A percentile compares a stretch with the other conserved stretches of the same genome.
Conservation (phyloP, 2,113 vertebrate genomes). For the Rhinogobius similis region DNA sequence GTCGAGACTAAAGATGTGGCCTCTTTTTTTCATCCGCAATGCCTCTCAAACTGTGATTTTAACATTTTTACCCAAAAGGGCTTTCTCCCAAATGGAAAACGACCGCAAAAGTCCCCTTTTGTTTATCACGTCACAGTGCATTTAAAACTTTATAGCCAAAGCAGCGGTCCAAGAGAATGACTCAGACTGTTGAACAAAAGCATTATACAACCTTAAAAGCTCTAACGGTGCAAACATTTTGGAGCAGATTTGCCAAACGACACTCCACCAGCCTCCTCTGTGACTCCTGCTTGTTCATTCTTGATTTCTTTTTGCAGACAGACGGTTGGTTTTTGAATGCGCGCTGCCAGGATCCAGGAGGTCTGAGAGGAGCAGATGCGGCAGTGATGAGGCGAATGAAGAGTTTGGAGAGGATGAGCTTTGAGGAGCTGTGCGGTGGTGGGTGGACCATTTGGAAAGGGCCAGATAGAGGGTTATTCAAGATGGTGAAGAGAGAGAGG, state of each 20-base stretch:
- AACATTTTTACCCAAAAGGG: constrained; percentile 5
- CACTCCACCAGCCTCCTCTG: constrained; percentile 11
- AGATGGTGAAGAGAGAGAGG: constrained; percentile 46
- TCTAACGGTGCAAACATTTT: not conserved
- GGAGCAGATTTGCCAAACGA: constrained; percentile 9
- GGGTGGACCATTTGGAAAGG: constrained; percentile 62
- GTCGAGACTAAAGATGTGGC: not conserved
- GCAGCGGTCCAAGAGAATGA: constrained; percentile 4
- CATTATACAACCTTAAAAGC: constrained; percentile 7
- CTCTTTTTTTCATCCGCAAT: not conserved
- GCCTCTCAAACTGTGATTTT: constrained; percentile 16
- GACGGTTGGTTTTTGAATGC: constrained; percentile 52
- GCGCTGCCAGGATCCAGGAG: constrained; percentile 57
- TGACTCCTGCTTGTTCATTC: constrained; percentile 22
- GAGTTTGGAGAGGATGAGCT: constrained; percentile 55
- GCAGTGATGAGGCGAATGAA: constrained; percentile 56
- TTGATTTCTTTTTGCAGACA: constrained; percentile 42
- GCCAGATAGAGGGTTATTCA: constrained; percentile 54
- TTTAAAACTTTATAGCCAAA: constrained; percentile 12
- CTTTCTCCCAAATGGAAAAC: constrained; percentile 7
- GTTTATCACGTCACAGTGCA: constrained; percentile 4
- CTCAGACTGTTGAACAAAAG: constrained; percentile 6
- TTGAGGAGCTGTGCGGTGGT: constrained; percentile 44
- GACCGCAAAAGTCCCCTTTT: not conserved
- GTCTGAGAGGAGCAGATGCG: constrained; percentile 72